A percentile compares a stretch with the other conserved stretches of the same genome.
These are phyloP conservation scores for Drosophila navojoa DNA, from an alignment of 1,140 invertebrate genomes.

Conservation along the genomic window DNA sequence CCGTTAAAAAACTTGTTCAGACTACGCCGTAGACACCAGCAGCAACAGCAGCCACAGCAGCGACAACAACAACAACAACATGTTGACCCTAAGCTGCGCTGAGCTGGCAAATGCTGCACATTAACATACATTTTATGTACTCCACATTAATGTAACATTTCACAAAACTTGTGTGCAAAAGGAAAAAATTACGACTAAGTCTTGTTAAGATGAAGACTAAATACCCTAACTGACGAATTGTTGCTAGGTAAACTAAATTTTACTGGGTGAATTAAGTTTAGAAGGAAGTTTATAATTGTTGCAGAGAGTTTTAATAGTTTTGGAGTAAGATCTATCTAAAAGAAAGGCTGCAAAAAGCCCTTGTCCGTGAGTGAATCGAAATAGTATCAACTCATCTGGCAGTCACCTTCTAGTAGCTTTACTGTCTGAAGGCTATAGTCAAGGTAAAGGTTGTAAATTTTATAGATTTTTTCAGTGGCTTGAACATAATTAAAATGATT, in stretches of 20 bases:
- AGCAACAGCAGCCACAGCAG: not conserved
- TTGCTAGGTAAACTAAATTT: not conserved
- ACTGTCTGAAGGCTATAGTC: too few relatives aligned
- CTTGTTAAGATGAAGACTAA: not conserved
- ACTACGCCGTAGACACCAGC: conserved; percentile 8
- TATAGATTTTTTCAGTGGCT: too few relatives aligned
- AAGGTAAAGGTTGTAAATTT: too few relatives aligned
- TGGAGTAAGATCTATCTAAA: too few relatives aligned
- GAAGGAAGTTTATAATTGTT: too few relatives aligned
- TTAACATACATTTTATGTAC: conserved; percentile 68
- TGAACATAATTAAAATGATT: too few relatives aligned
- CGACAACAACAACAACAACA: conserved; percentile 3
- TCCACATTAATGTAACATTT: conserved; percentile 40
- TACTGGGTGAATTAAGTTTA: too few relatives aligned
- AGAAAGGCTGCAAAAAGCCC: too few relatives aligned
- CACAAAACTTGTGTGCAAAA: conserved; percentile 37
- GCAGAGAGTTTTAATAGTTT: too few relatives aligned
- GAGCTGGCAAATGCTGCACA: conserved; percentile 45
- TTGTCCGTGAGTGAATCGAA: too few relatives aligned
- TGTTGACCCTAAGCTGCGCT: conserved; percentile 31
- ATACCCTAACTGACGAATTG: not conserved
- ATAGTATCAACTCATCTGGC: too few relatives aligned
- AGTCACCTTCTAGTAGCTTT: too few relatives aligned
- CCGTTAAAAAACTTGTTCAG: conserved; percentile 22
- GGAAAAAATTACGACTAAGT: not conserved